Evolutionary conservation across 1,140 invertebrate genomes (phyloP), one percentile per base, ranked within the genome.

Genomic region (Sitodiplosis mosellana): DNA sequence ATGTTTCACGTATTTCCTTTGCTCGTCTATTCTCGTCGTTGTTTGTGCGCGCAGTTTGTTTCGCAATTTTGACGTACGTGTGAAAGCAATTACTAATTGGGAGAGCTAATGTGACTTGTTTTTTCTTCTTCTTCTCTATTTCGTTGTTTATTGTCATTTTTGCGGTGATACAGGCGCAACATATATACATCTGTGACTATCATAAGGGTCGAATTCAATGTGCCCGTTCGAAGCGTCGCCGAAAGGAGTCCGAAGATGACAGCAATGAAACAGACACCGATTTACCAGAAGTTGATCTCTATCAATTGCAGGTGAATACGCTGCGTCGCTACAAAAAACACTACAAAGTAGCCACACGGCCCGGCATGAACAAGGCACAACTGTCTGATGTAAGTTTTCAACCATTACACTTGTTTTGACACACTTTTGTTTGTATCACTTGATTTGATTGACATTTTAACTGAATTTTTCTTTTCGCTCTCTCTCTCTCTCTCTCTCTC

Each of bases 171-270:
- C 64, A 91, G 87, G 87, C 86, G 34, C 74, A 82, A 54, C 91
- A 96, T 59, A 92, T 86, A 59, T 96, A 96, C 63, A 97, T 97
- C 56, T 96, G 93, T 71, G 92, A 97, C 62, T 81, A 84, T 59
- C 92, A 96, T 64, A 96, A 97, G 68, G 80, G 80, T 60, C 82
- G 93, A 53, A 96, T 96, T 55, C 91, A 95, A 64, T 87, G 81
- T 64, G 87, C 90, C 12, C 76, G 91, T 52, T 83, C 81, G 4
- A 83, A 91, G 54, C 78, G 87, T 42, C 74, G 87, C 50, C 77
- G 87, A 50, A 87, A 87, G 61, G 89, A 95, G 59, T 92, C 87
- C 8, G 88, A 94, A 54, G 88, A 92, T 60, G 90, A 93, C 56
- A 86, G 83, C 49, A 86, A 85, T 58, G 84, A 88, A 56, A 81